Base-by-base conservation (phyloP, 1,140 invertebrate species). In the Drosophila aff. region DNA sequence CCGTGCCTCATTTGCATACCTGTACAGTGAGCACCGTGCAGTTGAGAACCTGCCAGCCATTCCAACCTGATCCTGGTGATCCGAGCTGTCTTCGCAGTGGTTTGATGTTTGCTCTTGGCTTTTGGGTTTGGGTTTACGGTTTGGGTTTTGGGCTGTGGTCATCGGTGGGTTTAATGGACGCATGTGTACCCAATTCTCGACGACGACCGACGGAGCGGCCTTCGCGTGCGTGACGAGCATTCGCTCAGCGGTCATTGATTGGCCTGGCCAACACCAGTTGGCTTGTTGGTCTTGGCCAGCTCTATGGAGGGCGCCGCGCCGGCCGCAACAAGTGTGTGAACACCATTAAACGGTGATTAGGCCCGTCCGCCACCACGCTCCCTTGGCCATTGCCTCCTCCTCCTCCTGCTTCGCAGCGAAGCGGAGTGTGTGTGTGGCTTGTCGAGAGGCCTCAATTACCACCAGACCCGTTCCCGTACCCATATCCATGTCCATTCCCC, bases 221-320 rank as follows among this genome's bases (percentile, higher is more conserved):
- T 90, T 90, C 85, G 85, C 64, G 81, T 90, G 85, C 85, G 85
- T 90, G 85, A 91, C 85, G 81, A 59, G 85, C 85, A 91, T 90
- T 78, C 78, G 81, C 71, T 81, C 83, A 84, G 81, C 85, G 84
- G 85, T 90, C 85, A 89, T 89, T 90, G 85, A 89, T 89, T 89
- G 85, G 69, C 71, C 77, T 59, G 82, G 52, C n/a, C 43, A 11
- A 41, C 58, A 68, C 61, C 76, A 79, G 53, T 58, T 65, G 65
- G 64, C 59, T 75, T 13, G 41, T 44, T 66, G 40, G 38, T 44
- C 73, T 81, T 81, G 82, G 75, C 81, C 78, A 77, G 57, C 52
- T 80, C 77, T 83, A 81, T 58, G 82, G 81, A 87, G 84, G 84
- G 84, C 84, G 84, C 84, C 81, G 84, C 84, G 73, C 84, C 77